These are phyloP conservation scores for Lordiphosa fenestrarum DNA, from an alignment of 2,888 invertebrate genomes.

Conservation along the genomic window DNA sequence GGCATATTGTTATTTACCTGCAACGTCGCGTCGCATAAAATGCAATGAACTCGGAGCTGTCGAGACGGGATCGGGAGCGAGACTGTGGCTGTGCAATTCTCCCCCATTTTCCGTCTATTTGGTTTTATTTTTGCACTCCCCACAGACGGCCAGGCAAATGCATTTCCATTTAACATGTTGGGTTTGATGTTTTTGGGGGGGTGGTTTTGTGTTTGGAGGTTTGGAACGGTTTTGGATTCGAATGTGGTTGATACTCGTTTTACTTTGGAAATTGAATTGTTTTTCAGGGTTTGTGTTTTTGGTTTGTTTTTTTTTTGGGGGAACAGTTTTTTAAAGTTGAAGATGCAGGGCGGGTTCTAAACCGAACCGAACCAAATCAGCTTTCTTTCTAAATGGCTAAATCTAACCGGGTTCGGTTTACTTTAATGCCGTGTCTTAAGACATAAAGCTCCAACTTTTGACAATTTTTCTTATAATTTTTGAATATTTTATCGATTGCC, in stretches of 20 bases:
- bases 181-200: slow-evolving; percentile 13
- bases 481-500: too few relatives aligned
- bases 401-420: too few relatives aligned
- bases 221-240: slow-evolving; percentile 4
- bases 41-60: slow-evolving; percentile 64
- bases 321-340: slow-evolving; percentile 41
- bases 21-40: slow-evolving; percentile 70
- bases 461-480: too few relatives aligned
- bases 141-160: slow-evolving; percentile 47
- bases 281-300: slow-evolving; percentile 8
- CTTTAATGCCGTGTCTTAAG: too few relatives aligned
- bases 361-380: too few relatives aligned
- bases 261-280: slow-evolving; percentile 7
- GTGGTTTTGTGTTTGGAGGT: slow-evolving; percentile 12
- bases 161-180: slow-evolving; percentile 70
- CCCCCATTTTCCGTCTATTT: slow-evolving; percentile 70
- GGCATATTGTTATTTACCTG: slow-evolving; percentile 54
- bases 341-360: too few relatives aligned
- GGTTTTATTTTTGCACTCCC: slow-evolving; percentile 57
- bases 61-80: not conserved
- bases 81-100: slow-evolving; percentile 55
- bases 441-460: too few relatives aligned
- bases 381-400: too few relatives aligned
- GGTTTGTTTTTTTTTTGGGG: slow-evolving; percentile 30
- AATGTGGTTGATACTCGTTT: slow-evolving; percentile 1